These are phyloP conservation scores for Mesoclemmys tuberculata DNA, from an alignment of 2,113 vertebrate genomes.

Conservation along the genomic window DNA sequence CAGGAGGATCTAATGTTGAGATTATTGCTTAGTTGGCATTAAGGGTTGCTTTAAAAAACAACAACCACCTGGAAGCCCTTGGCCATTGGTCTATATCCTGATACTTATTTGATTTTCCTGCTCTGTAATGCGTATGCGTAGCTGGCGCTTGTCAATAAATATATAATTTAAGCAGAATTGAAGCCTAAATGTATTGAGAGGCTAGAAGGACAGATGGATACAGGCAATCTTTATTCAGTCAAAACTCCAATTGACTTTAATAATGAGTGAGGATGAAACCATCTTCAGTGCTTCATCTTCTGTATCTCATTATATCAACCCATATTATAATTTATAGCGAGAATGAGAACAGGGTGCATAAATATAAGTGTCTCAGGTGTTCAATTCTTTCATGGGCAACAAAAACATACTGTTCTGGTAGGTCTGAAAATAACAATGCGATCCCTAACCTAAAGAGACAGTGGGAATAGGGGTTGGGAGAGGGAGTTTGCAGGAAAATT, in stretches of 20 bases:
- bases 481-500: slow-evolving; percentile 48
- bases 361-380: not conserved
- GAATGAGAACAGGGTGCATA: not conserved
- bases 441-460: not conserved
- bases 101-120: not conserved
- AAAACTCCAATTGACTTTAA: slow-evolving; percentile 3
- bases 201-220: not conserved
- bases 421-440: not conserved
- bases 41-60: not conserved
- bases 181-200: not conserved
- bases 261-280: slow-evolving; percentile 41
- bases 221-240: not conserved
- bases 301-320: slow-evolving; percentile 1
- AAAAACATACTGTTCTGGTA: not conserved
- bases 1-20: slow-evolving; percentile 39
- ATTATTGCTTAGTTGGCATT: not conserved
- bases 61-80: not conserved
- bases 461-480: slow-evolving; percentile 10
- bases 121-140: not conserved
- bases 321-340: slow-evolving; percentile 28
- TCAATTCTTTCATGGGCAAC: slow-evolving; percentile 39
- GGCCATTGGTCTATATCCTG: not conserved
- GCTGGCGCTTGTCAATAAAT: not conserved
- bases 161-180: accelerated
- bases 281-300: not conserved